Conservation (phyloP, 2,888 invertebrate genomes). For the Parnassius apollo region DNA sequence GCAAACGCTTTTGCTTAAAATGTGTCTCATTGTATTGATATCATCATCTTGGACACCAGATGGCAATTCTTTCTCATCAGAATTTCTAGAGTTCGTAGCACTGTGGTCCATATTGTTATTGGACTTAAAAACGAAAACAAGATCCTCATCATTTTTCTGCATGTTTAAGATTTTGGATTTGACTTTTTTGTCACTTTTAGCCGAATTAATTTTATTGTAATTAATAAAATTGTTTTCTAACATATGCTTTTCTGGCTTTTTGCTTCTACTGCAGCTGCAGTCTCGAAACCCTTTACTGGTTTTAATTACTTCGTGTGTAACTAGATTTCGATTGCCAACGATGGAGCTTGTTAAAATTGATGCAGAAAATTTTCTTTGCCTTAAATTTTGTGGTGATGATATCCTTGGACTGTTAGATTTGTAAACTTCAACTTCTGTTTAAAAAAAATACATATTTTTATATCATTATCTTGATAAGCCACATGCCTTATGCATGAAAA, state of each 20-base stretch:
- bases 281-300: not conserved
- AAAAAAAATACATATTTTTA: not conserved
- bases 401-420: not conserved
- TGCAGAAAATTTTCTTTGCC: slow-evolving; percentile 2
- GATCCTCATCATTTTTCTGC: slow-evolving; percentile 5
- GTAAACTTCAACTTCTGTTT: not conserved
- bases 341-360: slow-evolving; percentile 9
- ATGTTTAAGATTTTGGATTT: slow-evolving; percentile 3
- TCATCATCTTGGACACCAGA: not conserved
- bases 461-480: too few species aligned
- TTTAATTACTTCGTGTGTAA: slow-evolving; percentile 16
- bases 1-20: slow-evolving; percentile 3
- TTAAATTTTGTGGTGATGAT: not conserved
- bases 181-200: not conserved
- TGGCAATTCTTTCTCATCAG: not conserved
- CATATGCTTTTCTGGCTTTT: not conserved
- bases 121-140: slow-evolving; percentile 11
- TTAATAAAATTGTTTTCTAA: not conserved
- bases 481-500: too few species aligned
- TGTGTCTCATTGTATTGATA: not conserved
- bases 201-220: not conserved
- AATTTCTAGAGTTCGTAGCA: not conserved
- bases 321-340: slow-evolving; percentile 13
- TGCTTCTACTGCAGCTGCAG: not conserved
- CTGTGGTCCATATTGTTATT: slow-evolving; percentile 9